Evolutionary conservation across 2,888 invertebrate genomes (phyloP), one percentile per base, ranked within the genome.

Genomic region (Drosophila leonis): DNA sequence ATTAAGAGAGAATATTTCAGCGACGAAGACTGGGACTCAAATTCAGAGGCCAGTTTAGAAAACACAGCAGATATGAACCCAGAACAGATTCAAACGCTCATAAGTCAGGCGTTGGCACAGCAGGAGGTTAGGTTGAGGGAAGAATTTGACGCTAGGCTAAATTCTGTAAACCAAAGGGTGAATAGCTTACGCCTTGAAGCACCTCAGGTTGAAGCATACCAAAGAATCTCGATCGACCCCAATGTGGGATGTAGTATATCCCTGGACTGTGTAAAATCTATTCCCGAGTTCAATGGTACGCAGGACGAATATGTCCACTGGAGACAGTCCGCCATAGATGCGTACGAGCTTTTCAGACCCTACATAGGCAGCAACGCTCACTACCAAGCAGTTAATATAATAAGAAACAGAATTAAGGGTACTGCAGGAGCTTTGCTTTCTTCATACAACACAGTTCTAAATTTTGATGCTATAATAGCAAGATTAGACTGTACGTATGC

Each of bases 261-360:
- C 15, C 37, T 37, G 0, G 37, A 15, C 37, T n/a, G 7, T 37
- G 37, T 37, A 37, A 37, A 37, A 8, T 37, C 37, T 37, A 37
- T 37, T n/a, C 37, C 37, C 37, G 37, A 37, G 15, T n/a, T 37
- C 37, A 37, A 37, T 37, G 37, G 37, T 37, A 15, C 37, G 37
- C 37, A 37, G 15, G 44, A 44, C 24, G 44, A 44, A 44, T 44
- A 44, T 44, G 44, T 44, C 44, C 20, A 44, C 44, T 44, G 29
- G 48, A 48, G 48, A 48, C 48, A 48, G 5, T 48, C 48, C 48
- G 46, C 24, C 15, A 13, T 48, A 15, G 46, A 48, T 48, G 46
- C 15, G 27, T 29, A 48, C 24, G 27, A 48, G 8, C 48, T 48
- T 24, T 44, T 44, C 44, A 48, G 15, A 48, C n/a, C 48, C 29